Evolutionary conservation across 2,888 invertebrate genomes (phyloP).

Genomic region (Brassicogethes aeneus): DNA sequence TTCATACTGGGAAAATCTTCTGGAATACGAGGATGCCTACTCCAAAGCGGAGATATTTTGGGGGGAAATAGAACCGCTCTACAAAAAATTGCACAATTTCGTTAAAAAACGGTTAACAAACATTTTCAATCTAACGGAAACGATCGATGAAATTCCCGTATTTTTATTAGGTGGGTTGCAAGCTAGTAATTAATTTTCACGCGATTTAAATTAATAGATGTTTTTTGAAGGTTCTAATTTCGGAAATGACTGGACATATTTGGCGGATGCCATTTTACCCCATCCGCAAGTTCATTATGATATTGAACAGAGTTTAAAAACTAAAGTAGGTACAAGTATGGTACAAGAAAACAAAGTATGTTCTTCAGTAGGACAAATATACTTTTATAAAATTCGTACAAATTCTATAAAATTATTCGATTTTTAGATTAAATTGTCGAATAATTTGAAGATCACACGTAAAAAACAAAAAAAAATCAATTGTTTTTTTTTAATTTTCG

Average conservation of each 20-base stretch:
- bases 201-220: neutral
- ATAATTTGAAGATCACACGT: neutral
- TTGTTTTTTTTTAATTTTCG: constrained; percentile 37
- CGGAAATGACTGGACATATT: constrained; percentile 52
- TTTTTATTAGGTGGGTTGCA: constrained; percentile 48
- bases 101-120: constrained; percentile 44
- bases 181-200: constrained; percentile 26
- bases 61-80: constrained; percentile 47
- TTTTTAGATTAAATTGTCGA: neutral
- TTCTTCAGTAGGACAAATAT: no score
- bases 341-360: no score
- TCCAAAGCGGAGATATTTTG: constrained; percentile 46
- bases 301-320: constrained; percentile 23
- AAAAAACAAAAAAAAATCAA: no score
- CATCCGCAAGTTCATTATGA: constrained; percentile 38
- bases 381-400: constrained; percentile 5
- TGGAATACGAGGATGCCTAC: constrained; percentile 46
- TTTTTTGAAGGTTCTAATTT: constrained; percentile 43
- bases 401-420: constrained; percentile 1
- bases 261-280: constrained; percentile 48
- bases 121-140: constrained; percentile 40
- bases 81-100: constrained; percentile 47
- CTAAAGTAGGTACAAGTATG: constrained; percentile 19
- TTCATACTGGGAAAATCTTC: constrained; percentile 49
- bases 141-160: constrained; percentile 38